These are phyloP conservation scores for Myotis vivesi DNA, from an alignment of 2,797 vertebrate species.

Conservation along the genomic window DNA sequence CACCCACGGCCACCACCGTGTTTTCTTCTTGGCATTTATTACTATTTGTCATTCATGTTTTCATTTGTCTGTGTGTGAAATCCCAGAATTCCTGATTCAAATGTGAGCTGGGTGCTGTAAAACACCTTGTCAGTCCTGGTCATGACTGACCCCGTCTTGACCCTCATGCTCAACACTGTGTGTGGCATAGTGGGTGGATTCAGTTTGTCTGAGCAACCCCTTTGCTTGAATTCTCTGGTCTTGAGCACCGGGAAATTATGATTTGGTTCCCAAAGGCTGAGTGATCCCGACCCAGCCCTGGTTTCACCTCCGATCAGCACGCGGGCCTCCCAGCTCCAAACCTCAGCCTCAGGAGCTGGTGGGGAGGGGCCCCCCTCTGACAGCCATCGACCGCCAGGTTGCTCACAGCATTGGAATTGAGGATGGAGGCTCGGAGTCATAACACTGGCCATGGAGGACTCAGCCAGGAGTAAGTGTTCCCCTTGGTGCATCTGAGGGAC, in stretches of 20 bases:
- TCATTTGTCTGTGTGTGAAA: neutral
- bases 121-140: neutral
- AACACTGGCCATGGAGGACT: accelerated
- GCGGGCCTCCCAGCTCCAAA: neutral
- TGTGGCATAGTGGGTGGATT: neutral
- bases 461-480: no score
- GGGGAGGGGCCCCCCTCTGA: neutral
- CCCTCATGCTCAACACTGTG: accelerated
- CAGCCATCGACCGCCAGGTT: accelerated
- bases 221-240: neutral
- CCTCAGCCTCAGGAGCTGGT: neutral
- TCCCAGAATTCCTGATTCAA: neutral
- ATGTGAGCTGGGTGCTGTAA: neutral
- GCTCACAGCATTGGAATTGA: accelerated
- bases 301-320: accelerated
- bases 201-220: no score
- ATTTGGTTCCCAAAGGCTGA: accelerated
- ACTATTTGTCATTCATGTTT: neutral
- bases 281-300: neutral
- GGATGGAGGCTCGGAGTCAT: no score
- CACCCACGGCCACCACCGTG: accelerated
- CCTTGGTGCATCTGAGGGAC: neutral
- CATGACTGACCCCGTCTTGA: neutral
- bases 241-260: accelerated
- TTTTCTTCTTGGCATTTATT: neutral